Evolutionary conservation across 2,797 vertebrate species (phyloP).

Genomic region (Helicolenus hilgendorfi): DNA sequence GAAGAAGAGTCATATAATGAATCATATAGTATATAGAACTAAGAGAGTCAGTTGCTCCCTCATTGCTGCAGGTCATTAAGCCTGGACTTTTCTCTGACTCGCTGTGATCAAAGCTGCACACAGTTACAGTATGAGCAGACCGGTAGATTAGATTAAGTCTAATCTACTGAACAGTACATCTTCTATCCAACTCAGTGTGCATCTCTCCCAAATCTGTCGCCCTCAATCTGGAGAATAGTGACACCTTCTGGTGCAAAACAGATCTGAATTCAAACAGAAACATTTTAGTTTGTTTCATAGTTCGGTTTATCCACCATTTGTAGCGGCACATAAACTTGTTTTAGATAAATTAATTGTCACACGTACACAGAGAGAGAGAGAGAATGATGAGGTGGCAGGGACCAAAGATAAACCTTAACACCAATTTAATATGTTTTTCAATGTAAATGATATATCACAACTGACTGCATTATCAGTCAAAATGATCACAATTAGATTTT

Average conservation of each 20-base stretch:
- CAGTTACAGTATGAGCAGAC: background rate
- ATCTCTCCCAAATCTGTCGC: background rate
- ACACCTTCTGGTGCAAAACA: constrained; percentile 64
- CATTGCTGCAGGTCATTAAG: background rate
- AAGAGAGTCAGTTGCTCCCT: background rate
- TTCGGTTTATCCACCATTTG: background rate
- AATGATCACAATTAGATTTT: too few relatives aligned
- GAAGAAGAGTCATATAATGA: too few relatives aligned
- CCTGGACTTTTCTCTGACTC: background rate
- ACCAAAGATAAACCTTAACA: constrained; percentile 35
- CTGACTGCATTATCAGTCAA: too few relatives aligned
- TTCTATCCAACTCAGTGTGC: background rate
- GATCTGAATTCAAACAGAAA: background rate
- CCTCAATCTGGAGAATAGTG: constrained; percentile 42
- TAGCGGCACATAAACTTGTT: background rate
- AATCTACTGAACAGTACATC: constrained; percentile 4
- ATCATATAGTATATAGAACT: background rate
- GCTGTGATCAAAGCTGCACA: constrained; percentile 24
- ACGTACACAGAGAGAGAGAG: background rate
- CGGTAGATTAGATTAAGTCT: constrained; percentile 27
- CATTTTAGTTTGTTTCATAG: background rate
- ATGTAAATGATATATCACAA: too few relatives aligned
- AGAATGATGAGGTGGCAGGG: background rate
- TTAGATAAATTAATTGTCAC: background rate
- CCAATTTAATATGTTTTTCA: too few relatives aligned